These are phyloP conservation scores for Psittacara wagleri DNA, from an alignment of 2,113 vertebrate genomes.

Conservation along the genomic window DNA sequence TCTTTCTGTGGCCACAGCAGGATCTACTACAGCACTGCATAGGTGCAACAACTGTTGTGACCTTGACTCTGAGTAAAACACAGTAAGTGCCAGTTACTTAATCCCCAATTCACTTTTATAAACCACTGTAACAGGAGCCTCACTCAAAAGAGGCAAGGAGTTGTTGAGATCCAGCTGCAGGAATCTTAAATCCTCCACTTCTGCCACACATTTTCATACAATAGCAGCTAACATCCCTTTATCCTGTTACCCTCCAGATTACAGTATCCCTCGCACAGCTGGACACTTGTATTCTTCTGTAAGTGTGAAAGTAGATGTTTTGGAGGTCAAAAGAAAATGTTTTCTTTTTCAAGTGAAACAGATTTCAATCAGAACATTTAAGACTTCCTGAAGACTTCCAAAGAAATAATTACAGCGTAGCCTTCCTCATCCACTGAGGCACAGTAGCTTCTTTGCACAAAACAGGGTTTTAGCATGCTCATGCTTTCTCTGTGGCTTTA, in stretches of 20 bases:
- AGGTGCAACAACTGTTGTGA: background rate
- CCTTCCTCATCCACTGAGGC: background rate
- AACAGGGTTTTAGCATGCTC: background rate
- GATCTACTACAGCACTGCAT: background rate
- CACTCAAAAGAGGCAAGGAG: background rate
- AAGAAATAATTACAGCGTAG: background rate
- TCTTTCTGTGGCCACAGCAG: background rate
- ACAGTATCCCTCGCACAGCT: background rate
- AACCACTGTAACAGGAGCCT: background rate
- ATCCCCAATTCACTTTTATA: background rate
- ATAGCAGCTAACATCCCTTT: background rate
- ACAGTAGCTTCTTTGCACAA: background rate
- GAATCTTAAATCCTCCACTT: background rate
- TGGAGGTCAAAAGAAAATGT: background rate
- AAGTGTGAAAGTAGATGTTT: accelerated
- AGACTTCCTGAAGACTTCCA: background rate
- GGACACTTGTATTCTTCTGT: background rate
- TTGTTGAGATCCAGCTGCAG: background rate
- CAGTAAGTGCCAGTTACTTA: background rate
- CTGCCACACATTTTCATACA: background rate
- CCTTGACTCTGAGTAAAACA: background rate
- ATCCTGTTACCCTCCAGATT: background rate
- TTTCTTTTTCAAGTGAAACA: background rate
- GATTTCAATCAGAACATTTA: background rate
- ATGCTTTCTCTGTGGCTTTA: background rate